These are phyloP conservation scores for Zoanthus sociatus DNA, from an alignment of 92 coral and sea anemone species.

Conservation along the genomic window DNA sequence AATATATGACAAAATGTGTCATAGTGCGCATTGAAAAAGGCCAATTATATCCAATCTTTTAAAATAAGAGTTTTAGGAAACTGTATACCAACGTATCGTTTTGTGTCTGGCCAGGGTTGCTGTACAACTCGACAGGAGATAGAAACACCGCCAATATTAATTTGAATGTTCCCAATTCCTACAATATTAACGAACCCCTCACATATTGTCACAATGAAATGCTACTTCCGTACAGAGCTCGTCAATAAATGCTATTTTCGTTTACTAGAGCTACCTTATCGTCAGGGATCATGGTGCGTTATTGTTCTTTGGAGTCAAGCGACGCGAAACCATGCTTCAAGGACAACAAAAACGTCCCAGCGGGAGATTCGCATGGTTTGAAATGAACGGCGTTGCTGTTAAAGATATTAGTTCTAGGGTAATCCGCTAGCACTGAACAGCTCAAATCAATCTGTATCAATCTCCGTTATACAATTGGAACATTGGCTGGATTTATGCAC, in stretches of 20 bases:
- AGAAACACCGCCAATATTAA: constrained; percentile 4
- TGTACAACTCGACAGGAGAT: constrained; percentile 27
- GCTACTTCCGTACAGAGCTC: neutral
- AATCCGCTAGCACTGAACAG: neutral
- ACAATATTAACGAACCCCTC: neutral
- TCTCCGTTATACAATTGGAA: neutral
- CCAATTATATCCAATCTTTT: neutral
- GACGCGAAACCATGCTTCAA: neutral
- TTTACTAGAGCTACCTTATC: neutral
- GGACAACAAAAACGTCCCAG: neutral
- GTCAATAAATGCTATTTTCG: neutral
- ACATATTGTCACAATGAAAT: neutral
- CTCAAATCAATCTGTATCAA: neutral
- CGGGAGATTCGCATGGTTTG: neutral
- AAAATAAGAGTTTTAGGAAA: neutral
- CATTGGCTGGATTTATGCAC: neutral
- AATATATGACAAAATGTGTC: neutral
- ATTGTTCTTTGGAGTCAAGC: neutral
- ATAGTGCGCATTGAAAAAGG: neutral
- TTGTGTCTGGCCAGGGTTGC: neutral
- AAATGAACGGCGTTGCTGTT: neutral
- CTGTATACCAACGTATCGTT: constrained; percentile 13
- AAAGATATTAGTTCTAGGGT: neutral
- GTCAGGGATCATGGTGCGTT: neutral
- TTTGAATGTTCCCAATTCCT: neutral